phyloP scores from a whole-genome alignment of 2,113 vertebrate genomes.

The Rhinolophus sinicus region DNA sequence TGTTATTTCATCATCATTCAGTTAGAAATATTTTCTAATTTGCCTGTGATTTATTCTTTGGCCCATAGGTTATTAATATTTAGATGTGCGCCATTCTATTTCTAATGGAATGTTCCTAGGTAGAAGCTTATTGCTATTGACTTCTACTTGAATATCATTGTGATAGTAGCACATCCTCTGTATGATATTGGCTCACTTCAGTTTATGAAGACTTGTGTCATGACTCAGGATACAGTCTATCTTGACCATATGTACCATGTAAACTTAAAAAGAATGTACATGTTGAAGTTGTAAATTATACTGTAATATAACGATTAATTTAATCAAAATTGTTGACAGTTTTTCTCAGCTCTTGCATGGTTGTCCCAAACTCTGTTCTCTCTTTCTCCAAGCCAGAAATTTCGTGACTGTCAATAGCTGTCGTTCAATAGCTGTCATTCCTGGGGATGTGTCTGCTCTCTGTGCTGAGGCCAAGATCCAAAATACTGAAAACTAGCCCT shows the following conservation, averaged over 20 bases:
- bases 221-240: neutral
- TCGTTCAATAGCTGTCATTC: neutral
- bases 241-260: neutral
- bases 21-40: constrained; percentile 38
- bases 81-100: neutral
- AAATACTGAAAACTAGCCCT: neutral
- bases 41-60: neutral
- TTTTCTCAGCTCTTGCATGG: neutral
- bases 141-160: neutral
- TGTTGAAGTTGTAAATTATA: neutral
- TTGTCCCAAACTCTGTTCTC: neutral
- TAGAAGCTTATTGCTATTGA: neutral
- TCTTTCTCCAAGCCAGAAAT: constrained; percentile 3
- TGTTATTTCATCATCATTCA: constrained; percentile 18
- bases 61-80: neutral
- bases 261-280: neutral
- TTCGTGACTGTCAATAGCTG: too few relatives aligned
- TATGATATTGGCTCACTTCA: neutral
- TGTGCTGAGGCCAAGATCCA: neutral
- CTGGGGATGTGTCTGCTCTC: neutral
- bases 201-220: neutral
- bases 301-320: neutral
- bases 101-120: neutral
- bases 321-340: neutral
- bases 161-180: neutral